A percentile compares a stretch with the other conserved stretches of the same genome.
Evolutionary conservation across 2,113 vertebrate species (phyloP).

Genomic region (Cathartes aura): DNA sequence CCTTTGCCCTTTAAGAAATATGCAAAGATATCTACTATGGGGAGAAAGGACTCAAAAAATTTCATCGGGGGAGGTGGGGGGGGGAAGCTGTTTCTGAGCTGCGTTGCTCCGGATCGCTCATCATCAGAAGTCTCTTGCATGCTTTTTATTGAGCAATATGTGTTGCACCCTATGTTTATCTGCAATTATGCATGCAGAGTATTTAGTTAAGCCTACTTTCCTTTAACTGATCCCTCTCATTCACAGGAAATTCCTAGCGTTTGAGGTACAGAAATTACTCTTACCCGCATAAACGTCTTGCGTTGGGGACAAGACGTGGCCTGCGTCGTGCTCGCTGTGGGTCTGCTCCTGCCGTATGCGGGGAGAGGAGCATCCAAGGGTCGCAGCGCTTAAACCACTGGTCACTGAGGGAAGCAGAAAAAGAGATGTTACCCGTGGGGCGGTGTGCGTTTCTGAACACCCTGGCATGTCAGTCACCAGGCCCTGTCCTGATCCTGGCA

Average conservation of each 20-base stretch:
- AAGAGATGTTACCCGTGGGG: neutral
- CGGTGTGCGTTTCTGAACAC: accelerated
- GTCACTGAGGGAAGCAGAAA: neutral
- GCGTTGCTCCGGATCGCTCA: neutral
- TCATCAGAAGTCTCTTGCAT: neutral
- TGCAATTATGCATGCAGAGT: constrained; percentile 21
- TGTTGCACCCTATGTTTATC: neutral
- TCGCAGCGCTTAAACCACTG: neutral
- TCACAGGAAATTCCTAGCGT: constrained; percentile 37
- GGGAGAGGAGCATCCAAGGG: neutral
- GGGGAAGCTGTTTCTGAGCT: neutral
- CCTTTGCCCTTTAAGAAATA: constrained; percentile 43
- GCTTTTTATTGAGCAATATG: neutral
- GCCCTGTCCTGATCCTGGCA: neutral
- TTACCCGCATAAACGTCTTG: neutral
- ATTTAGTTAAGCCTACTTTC: neutral
- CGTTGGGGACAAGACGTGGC: neutral
- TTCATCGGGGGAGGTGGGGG: neutral
- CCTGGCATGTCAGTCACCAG: neutral
- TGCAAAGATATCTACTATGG: neutral
- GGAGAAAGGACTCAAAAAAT: neutral
- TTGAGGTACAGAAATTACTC: neutral
- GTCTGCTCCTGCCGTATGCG: neutral
- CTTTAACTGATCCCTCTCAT: neutral
- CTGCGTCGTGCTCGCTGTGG: neutral